Conservation (phyloP, 2,113 vertebrate species). For the Chunga burmeisteri region DNA sequence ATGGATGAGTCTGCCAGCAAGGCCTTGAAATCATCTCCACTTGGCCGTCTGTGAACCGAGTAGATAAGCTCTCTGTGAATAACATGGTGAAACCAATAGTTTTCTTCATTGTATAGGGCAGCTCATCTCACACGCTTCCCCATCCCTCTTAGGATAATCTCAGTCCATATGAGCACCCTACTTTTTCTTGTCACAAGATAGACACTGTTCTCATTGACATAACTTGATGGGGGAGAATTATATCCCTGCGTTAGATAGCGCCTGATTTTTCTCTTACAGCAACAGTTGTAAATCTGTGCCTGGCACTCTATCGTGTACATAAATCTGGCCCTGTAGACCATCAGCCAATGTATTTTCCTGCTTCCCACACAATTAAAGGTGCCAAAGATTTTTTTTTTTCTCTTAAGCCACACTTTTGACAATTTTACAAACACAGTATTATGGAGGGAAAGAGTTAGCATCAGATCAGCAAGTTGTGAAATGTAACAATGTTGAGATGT, state of each 20-base stretch:
- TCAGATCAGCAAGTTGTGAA: not conserved
- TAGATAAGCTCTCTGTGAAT: not conserved
- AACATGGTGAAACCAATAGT: not conserved
- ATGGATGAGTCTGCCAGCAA: conserved; percentile 9
- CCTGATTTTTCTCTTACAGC: not conserved
- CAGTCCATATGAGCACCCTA: not conserved
- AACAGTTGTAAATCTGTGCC: conserved; percentile 14
- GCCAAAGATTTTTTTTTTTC: not conserved
- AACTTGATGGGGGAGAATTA: not conserved
- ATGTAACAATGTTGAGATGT: not conserved
- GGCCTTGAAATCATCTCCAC: conserved; percentile 28
- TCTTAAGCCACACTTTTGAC: conserved; percentile 19
- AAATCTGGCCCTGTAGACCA: not conserved
- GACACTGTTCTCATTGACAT: not conserved
- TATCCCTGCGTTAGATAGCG: accelerated
- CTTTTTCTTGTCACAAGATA: not conserved
- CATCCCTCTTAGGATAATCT: not conserved
- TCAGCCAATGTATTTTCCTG: conserved; percentile 9
- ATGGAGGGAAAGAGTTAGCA: not conserved
- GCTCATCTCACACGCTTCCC: not conserved
- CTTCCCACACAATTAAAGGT: conserved; percentile 19
- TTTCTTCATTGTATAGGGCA: not conserved
- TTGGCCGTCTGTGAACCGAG: not conserved
- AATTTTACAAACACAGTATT: not conserved
- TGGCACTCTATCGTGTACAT: not conserved